Evolutionary conservation across 2,888 invertebrate species (phyloP).

Genomic region (Drosophila subsilvestris): DNA sequence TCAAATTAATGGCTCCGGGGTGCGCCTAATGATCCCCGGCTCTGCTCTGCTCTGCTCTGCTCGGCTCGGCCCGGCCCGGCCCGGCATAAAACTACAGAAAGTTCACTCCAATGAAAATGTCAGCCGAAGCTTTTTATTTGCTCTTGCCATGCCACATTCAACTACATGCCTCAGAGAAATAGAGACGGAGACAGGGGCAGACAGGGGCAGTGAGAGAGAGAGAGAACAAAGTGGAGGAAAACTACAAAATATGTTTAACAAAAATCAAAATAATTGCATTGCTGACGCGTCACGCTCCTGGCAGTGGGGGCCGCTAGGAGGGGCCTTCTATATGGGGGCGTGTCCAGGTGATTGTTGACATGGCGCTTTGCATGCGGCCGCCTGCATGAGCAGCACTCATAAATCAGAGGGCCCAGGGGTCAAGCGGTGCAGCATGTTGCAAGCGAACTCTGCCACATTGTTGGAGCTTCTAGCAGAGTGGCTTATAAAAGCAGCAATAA

Average conservation of each 20-base stretch:
- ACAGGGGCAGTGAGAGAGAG: background rate
- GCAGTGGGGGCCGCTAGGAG: background rate
- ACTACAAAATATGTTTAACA: constrained; percentile 43
- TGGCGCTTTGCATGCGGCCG: constrained; percentile 64
- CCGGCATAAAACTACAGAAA: constrained; percentile 29
- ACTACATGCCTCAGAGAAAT: background rate
- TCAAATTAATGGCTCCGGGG: constrained; percentile 70
- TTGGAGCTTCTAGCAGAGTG: background rate
- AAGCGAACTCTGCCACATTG: background rate
- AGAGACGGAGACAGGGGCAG: constrained; percentile 12
- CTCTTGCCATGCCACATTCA: constrained; percentile 65
- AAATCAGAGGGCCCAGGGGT: constrained; percentile 59
- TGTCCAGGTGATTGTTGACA: constrained; percentile 55
- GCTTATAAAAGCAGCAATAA: background rate
- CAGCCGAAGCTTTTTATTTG: constrained; percentile 65
- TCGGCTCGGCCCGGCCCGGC: constrained; percentile 59
- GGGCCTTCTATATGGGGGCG: constrained; percentile 4
- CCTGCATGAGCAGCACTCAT: constrained; percentile 55
- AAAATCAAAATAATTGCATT: constrained; percentile 73
- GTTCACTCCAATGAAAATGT: constrained; percentile 67
- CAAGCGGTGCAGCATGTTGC: constrained; percentile 66
- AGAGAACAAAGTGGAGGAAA: constrained; percentile 2
- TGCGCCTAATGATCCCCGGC: constrained; percentile 69
- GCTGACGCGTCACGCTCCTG: constrained; percentile 63
- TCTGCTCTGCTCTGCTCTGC: constrained; percentile 15